A percentile compares a stretch with the other conserved stretches of the same genome.
phyloP scores from a whole-genome alignment of 2,888 invertebrate species.

The Criorhina ranunculi region DNA sequence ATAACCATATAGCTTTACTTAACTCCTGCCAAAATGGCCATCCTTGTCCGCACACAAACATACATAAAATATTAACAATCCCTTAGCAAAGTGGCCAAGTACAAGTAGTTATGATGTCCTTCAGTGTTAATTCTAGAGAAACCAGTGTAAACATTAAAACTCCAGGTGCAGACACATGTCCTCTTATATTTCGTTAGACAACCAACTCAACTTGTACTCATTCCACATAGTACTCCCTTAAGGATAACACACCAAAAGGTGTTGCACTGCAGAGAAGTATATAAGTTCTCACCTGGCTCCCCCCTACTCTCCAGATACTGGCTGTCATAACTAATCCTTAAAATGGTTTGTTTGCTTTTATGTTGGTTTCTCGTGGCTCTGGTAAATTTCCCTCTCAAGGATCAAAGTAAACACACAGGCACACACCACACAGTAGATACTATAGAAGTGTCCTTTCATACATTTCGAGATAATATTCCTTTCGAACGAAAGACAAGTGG shows the following conservation, averaged over 20 bases:
- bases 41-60: conserved; percentile 8
- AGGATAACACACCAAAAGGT: conserved; percentile 63
- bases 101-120: conserved; percentile 53
- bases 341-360: conserved; percentile 71
- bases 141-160: conserved; percentile 23
- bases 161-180: conserved; percentile 53
- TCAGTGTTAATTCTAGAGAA: conserved; percentile 12
- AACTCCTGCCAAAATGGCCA: conserved; percentile 47
- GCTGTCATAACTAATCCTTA: conserved; percentile 74
- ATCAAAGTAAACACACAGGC: conserved; percentile 54
- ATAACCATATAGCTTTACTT: not conserved
- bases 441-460: conserved; percentile 51
- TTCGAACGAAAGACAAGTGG: conserved; percentile 70
- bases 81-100: conserved; percentile 59
- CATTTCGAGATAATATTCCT: conserved; percentile 61
- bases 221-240: conserved; percentile 7
- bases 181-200: conserved; percentile 41
- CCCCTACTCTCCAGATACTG: conserved; percentile 40
- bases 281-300: conserved; percentile 46
- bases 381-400: conserved; percentile 48
- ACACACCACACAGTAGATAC: not conserved
- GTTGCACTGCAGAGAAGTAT: conserved; percentile 14
- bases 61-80: conserved; percentile 47
- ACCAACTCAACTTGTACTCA: conserved; percentile 18
- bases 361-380: conserved; percentile 37